These are phyloP conservation scores for Spermophilus dauricus DNA, from an alignment of 2,113 vertebrate species.

Conservation along the genomic window DNA sequence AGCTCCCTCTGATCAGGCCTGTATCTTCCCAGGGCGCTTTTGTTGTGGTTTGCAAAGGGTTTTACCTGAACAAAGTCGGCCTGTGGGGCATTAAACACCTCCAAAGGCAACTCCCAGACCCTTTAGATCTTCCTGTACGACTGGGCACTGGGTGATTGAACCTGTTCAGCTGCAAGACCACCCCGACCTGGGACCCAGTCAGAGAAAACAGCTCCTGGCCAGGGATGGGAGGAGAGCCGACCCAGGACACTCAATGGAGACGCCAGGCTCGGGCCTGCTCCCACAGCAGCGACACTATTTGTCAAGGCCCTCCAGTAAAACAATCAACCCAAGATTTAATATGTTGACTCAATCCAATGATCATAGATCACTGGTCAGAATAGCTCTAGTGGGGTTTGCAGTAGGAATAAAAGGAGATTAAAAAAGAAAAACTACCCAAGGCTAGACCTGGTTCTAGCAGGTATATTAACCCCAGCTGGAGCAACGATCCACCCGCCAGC, in stretches of 20 bases:
- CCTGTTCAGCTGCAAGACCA: conserved; percentile 82
- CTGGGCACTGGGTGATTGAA: conserved; percentile 66
- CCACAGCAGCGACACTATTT: conserved; percentile 46
- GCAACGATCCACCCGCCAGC: background rate
- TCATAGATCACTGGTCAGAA: conserved; percentile 68
- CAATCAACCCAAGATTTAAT: conserved; percentile 81
- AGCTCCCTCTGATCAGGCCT: conserved; percentile 88
- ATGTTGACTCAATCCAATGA: conserved; percentile 79
- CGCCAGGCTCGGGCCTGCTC: background rate
- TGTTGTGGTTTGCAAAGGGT: conserved; percentile 89
- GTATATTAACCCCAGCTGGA: background rate
- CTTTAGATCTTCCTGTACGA: conserved; percentile 81
- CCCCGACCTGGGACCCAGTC: background rate
- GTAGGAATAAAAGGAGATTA: conserved; percentile 42
- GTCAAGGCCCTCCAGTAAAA: conserved; percentile 79
- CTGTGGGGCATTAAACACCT: conserved; percentile 88
- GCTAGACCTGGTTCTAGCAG: background rate
- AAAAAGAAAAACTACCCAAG: background rate
- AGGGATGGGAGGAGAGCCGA: background rate
- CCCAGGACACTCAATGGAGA: background rate
- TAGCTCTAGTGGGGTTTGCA: conserved; percentile 16
- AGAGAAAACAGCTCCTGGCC: background rate
- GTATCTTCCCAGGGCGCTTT: conserved; percentile 91
- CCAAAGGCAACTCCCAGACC: conserved; percentile 75
- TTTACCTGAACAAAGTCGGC: conserved; percentile 91